Evolutionary conservation across 2,797 vertebrate species (phyloP), one percentile per base, ranked within the genome.

Genomic region (Buceros bicornis): DNA sequence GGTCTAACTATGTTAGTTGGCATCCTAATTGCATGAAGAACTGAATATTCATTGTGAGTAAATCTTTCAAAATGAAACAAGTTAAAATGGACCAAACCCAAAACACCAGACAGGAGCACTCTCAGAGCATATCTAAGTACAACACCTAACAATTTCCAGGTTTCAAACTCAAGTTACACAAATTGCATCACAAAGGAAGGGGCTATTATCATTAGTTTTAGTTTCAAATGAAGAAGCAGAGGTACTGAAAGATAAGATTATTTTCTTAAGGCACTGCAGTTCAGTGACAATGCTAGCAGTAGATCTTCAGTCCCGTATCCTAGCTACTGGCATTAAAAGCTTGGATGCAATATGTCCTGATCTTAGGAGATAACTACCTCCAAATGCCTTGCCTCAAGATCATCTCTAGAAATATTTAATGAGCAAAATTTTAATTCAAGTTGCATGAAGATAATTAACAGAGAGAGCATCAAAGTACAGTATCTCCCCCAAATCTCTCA

Each of bases 381-480:
- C 76, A 69, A 72, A 73, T 54, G 31, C n/a, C 31, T 21, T 69
- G 77, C 58, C 86, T 90, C 51, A 33, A 90, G 66, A 73, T 87
- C 51, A 53, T 37, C 47, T 80, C 56, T 89, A 65, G 56, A 82
- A 93, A 42, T 79, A 87, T 13, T 91, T 94, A 82, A 70, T 70
- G 28, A 82, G 47, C 26, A 82, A 84, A 79, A 13, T 64, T 69
- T 84, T 56, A 56, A 72, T 89, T 82, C 67, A 79, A 43, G 43
- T 87, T 72, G 33, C 40, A 58, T 87, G 50, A 69, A 87, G 89
- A 83, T 87, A 93, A 87, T 94, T 76, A 82, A 76, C 37, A 66
- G 40, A 71, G 47, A 26, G 26, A 76, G 20, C 62, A 87, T 84
- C 66, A 78, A 90, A 93, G 66, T 13, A 48, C 15, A 40, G 16